Percentiles rank a stretch among this genome's conserved stretches.
Conservation (phyloP, 2,113 vertebrate species). For the Coryphaenoides rupestris region DNA sequence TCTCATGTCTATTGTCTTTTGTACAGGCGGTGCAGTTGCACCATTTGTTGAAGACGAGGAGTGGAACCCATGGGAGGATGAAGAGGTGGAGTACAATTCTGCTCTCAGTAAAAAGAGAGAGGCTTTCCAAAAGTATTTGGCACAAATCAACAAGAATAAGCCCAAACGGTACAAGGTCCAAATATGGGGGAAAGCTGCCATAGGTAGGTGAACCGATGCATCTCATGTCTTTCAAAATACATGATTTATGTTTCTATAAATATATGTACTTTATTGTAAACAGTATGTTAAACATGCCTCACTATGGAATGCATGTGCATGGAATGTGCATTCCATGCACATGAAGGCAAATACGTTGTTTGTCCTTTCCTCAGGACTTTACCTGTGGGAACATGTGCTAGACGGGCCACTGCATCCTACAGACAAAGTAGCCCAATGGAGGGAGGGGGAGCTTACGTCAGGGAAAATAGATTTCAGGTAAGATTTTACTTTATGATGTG, state of each 20-base stretch:
- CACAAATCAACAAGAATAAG: slow-evolving; percentile 66
- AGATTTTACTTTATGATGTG: background rate
- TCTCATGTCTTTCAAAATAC: background rate
- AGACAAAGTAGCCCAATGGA: slow-evolving; percentile 86
- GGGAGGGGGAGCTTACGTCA: slow-evolving; percentile 82
- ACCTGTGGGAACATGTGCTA: slow-evolving; percentile 96
- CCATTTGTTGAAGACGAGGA: slow-evolving; percentile 66
- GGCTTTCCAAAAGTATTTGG: slow-evolving; percentile 73
- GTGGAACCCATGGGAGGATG: slow-evolving; percentile 97
- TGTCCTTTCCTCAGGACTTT: slow-evolving; percentile 75
- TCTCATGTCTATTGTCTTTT: background rate
- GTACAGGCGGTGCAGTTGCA: slow-evolving; percentile 35
- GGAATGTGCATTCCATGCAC: background rate
- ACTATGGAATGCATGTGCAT: too few relatives aligned
- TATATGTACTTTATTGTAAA: background rate
- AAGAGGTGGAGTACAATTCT: slow-evolving; percentile 75
- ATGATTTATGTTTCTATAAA: background rate
- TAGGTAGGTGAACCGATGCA: slow-evolving; percentile 71
- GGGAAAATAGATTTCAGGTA: slow-evolving; percentile 89
- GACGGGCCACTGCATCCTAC: slow-evolving; percentile 82
- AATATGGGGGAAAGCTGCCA: slow-evolving; percentile 96
- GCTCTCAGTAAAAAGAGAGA: slow-evolving; percentile 74
- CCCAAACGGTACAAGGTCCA: slow-evolving; percentile 80
- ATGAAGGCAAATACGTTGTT: too few relatives aligned
- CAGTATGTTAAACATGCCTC: background rate